These are phyloP conservation scores for Hozukius guyotensis DNA, from an alignment of 2,797 vertebrate species.

Conservation along the genomic window DNA sequence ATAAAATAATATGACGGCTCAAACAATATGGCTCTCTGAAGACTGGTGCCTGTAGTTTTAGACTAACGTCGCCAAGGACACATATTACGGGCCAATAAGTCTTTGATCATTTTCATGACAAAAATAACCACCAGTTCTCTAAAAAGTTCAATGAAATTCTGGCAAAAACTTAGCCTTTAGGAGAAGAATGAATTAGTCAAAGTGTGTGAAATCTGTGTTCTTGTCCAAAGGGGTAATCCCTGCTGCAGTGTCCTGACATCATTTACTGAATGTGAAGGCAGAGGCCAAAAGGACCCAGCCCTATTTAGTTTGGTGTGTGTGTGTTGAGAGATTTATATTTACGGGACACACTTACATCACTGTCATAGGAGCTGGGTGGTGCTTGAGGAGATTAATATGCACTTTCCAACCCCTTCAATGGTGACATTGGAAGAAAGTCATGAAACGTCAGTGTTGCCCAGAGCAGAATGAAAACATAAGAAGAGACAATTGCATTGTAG, in stretches of 20 bases:
- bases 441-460: background rate
- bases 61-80: background rate
- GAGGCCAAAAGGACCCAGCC: background rate
- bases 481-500: background rate
- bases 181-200: background rate
- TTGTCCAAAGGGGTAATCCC: background rate
- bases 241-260: constrained; percentile 2
- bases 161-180: background rate
- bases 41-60: constrained; percentile 5
- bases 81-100: constrained; percentile 2
- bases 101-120: constrained; percentile 22
- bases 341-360: constrained; percentile 17
- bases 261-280: background rate
- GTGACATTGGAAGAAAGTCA: constrained; percentile 3
- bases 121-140: background rate
- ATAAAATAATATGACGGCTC: constrained; percentile 47
- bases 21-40: constrained; percentile 25
- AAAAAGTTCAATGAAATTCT: background rate
- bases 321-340: background rate
- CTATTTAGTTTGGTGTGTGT: background rate
- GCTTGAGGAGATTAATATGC: constrained; percentile 20
- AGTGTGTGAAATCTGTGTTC: constrained; percentile 2
- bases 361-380: constrained; percentile 30
- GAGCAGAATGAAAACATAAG: background rate
- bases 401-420: background rate